Base-by-base conservation (phyloP, 1,140 invertebrate species). In the Drosophila prosaltans region DNA sequence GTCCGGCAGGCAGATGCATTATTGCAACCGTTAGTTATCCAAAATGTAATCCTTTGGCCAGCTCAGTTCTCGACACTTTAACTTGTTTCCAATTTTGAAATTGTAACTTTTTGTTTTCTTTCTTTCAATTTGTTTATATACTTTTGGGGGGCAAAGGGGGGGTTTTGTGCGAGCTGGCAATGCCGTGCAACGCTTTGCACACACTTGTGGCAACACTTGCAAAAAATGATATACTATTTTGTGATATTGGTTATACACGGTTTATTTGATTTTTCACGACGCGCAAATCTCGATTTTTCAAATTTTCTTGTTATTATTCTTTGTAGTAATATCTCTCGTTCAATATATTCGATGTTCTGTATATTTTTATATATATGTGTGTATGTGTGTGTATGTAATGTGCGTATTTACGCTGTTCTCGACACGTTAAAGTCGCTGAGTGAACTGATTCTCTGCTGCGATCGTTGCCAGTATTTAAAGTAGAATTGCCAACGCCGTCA, bases 401-500 rank as follows among this genome's bases (percentile, higher is more conserved):
- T 21, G 39, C 21, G 59, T 30, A 3, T 59, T 48, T 65, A 61
- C 75, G 45, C 45, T n/a, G 90, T 91, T 91, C 90, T 82, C 81
- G 89, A 90, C 91, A 89, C 91, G 88, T 80, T 91, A 79, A 92
- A 91, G 90, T 92, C 91, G 79, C 84, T 91, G 81, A 84, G 84
- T 91, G 91, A 92, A 92, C 91, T 92, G 88, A 91, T 88, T 89
- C 91, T 91, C 90, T 84, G 89, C 78, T 81, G 75, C 88, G 91
- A 92, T 92, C 91, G 88, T 86, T 85, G 80, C 65, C 90, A 89
- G 90, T 91, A 91, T 91, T 91, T 91, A 88, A 91, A 91, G 90
- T 85, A 78, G 88, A 91, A 82, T 90, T 81, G 78, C 86, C 81
- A 81, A 54, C 59, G 73, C 40, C 45, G 71, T 58, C 69, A 71